These are phyloP conservation scores for Drosophila borborema DNA, from an alignment of 2,888 invertebrate genomes.

Conservation along the genomic window DNA sequence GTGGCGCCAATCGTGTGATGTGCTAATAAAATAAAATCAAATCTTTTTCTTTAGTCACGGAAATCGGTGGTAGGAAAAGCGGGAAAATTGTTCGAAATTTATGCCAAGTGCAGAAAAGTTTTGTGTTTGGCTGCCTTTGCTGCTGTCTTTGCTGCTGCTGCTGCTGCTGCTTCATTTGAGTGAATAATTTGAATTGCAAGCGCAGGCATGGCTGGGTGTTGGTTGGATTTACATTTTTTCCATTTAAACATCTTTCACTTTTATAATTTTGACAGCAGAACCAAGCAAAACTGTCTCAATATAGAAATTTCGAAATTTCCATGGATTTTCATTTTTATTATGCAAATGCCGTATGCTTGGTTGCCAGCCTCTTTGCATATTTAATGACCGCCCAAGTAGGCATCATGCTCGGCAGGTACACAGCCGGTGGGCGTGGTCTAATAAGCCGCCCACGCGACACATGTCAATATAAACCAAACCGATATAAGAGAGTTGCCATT, in stretches of 20 bases:
- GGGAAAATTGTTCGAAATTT: constrained; percentile 52
- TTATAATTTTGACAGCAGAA: constrained; percentile 67
- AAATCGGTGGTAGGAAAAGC: background rate
- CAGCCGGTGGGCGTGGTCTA: constrained; percentile 8
- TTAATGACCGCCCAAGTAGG: constrained; percentile 50
- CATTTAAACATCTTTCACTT: constrained; percentile 32
- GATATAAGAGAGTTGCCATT: constrained; percentile 34
- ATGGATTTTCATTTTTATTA: constrained; percentile 45
- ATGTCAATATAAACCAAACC: constrained; percentile 66
- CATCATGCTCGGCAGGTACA: background rate
- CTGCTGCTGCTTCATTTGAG: constrained; percentile 69
- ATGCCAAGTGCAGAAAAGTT: constrained; percentile 74
- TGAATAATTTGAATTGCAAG: constrained; percentile 79
- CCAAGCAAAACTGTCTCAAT: background rate
- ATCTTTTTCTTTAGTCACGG: constrained; percentile 33
- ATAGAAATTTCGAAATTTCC: constrained; percentile 19
- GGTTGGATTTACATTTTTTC: constrained; percentile 62
- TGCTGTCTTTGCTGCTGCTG: constrained; percentile 2
- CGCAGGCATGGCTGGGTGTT: background rate
- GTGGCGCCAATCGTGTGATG: constrained; percentile 80
- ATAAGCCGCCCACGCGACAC: constrained; percentile 61
- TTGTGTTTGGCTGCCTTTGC: constrained; percentile 60
- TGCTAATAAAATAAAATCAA: constrained; percentile 79
- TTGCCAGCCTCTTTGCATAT: constrained; percentile 47
- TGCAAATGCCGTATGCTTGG: constrained; percentile 66